Evolutionary conservation across 1,140 invertebrate species (phyloP), one percentile per base, ranked within the genome.

Genomic region (Himalopsyche phryganea): DNA sequence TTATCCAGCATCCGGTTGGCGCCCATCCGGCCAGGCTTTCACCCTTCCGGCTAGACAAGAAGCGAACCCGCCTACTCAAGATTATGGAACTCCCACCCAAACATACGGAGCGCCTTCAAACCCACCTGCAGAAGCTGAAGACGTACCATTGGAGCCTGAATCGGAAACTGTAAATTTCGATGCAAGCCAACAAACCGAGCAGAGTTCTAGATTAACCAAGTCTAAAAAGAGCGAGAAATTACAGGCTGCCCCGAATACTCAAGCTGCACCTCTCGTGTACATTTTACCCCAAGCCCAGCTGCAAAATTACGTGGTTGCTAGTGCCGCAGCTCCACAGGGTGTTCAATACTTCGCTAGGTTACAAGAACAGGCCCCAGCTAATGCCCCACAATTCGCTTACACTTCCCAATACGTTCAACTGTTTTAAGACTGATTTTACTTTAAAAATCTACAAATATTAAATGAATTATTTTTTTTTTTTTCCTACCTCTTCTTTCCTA

Each of bases 1-100:
- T 4, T 63, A 63, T 50, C 42, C 51, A 14, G 57, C 56, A 32
- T 63, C 61, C 2, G 61, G 61, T 15, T 63, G 61, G 61, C 41
- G 40, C 6, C 61, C 61, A 6, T 36, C 38, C 5, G 61, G 61
- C 32, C 47, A 33, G 6, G 33, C 46, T 11, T 60, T 63, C 15
- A 48, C 40, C 1, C 51, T 63, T 10, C 61, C 61, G 2, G 28
- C 56, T 9, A 47, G 46, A 52, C 47, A 59, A 50, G 47, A 44
- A 36, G 28, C 19, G 9, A 23, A 1, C 13, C 36, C 45, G 10
- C 40, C 45, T 4, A 14, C 11, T 6, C 19, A 32, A 20, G 18
- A 15, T 15, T 42, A 53, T 10, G 33, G 51, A 33, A 19, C 56
- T 2, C 47, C 56, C 3, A 36, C 47, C 10, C 51, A 23, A 45